A percentile compares a stretch with the other conserved stretches of the same genome.
These are phyloP conservation scores for Bryconaethiops microstoma DNA, from an alignment of 2,797 vertebrate species.

Conservation along the genomic window DNA sequence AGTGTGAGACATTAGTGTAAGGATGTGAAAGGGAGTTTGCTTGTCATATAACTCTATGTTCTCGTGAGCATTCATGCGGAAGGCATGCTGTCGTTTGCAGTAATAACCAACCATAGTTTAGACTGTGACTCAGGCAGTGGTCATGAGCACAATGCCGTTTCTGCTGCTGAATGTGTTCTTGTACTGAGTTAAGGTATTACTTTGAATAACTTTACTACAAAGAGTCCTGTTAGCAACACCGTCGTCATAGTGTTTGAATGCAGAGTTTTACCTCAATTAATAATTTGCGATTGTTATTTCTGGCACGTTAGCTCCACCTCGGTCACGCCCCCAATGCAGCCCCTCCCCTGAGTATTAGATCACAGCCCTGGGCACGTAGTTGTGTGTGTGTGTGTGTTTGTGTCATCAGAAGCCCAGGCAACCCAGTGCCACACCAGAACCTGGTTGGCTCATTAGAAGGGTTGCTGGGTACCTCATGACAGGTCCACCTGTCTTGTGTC, in stretches of 20 bases:
- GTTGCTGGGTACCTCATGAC: no score
- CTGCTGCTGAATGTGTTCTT: conserved; percentile 13
- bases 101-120: conserved; percentile 66
- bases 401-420: no score
- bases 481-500: no score
- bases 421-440: no score
- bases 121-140: conserved; percentile 71
- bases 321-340: no score
- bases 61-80: conserved; percentile 63
- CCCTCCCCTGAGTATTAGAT: no score
- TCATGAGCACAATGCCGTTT: conserved; percentile 62
- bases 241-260: background rate
- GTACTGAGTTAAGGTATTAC: background rate
- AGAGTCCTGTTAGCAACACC: background rate
- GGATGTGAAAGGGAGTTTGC: conserved; percentile 23
- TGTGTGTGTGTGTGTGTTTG: no score
- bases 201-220: conserved; percentile 3
- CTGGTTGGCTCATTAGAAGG: no score
- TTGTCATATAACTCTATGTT: conserved; percentile 60
- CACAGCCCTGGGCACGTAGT: no score
- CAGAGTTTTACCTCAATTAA: background rate
- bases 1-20: conserved; percentile 7
- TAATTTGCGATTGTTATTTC: background rate
- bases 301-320: no score
- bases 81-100: conserved; percentile 71